Evolutionary conservation across 2,113 vertebrate species (phyloP).

Genomic region (Calyptommatus sinebrachiatus): DNA sequence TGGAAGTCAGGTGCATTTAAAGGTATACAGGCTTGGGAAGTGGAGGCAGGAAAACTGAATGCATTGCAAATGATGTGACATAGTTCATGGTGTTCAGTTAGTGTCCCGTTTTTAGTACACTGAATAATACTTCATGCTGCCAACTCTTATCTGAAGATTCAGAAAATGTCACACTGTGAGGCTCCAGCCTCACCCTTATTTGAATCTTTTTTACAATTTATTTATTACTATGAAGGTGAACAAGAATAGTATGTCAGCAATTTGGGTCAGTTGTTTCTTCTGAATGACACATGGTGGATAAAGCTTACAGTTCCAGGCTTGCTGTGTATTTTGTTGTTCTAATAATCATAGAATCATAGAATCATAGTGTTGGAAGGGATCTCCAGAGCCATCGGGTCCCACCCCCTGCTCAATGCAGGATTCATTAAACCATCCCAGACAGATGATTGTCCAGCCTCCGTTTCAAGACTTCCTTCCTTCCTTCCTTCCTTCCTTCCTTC

Average conservation of each 20-base stretch:
- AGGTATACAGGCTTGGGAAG: background rate
- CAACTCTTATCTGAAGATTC: background rate
- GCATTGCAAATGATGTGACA: background rate
- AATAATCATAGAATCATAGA: too few relatives aligned
- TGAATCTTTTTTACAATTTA: background rate
- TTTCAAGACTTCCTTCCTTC: too few relatives aligned
- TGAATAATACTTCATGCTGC: background rate
- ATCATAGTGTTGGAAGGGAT: too few relatives aligned
- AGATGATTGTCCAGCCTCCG: too few relatives aligned
- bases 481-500: too few relatives aligned
- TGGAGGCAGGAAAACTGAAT: background rate
- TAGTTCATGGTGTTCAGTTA: background rate
- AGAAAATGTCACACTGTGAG: background rate
- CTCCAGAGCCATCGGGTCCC: too few relatives aligned
- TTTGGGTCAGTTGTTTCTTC: background rate
- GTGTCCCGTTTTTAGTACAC: background rate
- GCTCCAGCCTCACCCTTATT: background rate
- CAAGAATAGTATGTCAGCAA: background rate
- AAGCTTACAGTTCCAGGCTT: background rate
- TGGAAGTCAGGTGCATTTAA: conserved; percentile 9
- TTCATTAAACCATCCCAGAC: too few relatives aligned
- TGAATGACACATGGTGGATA: background rate
- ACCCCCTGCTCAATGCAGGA: too few relatives aligned
- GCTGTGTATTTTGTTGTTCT: background rate
- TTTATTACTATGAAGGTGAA: background rate